Percentiles rank a stretch among this genome's conserved stretches.
Evolutionary conservation across 2,797 vertebrate genomes (phyloP).

Genomic region (Trachurus trachurus): DNA sequence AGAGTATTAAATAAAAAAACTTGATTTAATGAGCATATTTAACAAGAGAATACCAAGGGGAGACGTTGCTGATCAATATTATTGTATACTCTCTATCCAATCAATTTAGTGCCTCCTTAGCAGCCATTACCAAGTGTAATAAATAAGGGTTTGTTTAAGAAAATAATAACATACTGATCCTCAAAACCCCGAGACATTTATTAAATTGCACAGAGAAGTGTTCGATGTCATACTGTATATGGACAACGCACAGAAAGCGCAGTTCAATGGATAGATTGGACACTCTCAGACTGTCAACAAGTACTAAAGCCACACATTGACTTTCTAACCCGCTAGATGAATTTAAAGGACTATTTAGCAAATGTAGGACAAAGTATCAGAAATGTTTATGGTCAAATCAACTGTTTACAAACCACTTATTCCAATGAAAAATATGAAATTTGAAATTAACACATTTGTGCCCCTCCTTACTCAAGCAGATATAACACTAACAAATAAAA

Average conservation of each 20-base stretch:
- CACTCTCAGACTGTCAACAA: slow-evolving; percentile 48
- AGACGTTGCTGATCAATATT: slow-evolving; percentile 82
- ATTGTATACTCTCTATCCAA: slow-evolving; percentile 82
- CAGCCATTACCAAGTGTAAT: slow-evolving; percentile 85
- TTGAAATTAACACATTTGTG: slow-evolving; percentile 1
- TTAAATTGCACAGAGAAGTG: slow-evolving; percentile 73
- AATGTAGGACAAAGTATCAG: slow-evolving; percentile 35
- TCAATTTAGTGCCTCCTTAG: slow-evolving; percentile 87
- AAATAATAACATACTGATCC: slow-evolving; percentile 82
- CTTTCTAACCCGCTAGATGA: slow-evolving; percentile 49
- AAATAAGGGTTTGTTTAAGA: slow-evolving; percentile 79
- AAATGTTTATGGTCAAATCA: slow-evolving; percentile 43
- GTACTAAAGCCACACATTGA: slow-evolving; percentile 43
- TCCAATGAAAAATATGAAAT: slow-evolving; percentile 30
- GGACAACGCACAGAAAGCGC: slow-evolving; percentile 63
- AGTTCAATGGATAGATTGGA: slow-evolving; percentile 65
- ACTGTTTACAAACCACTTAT: slow-evolving; percentile 18
- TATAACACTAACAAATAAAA: slow-evolving; percentile 35
- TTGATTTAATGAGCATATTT: slow-evolving; percentile 87
- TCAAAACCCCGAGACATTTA: slow-evolving; percentile 79
- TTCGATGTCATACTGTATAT: slow-evolving; percentile 68
- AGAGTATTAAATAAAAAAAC: slow-evolving; percentile 72
- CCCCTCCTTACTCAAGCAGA: slow-evolving; percentile 34
- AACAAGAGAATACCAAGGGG: slow-evolving; percentile 77
- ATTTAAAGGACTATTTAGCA: slow-evolving; percentile 32